These are phyloP conservation scores for Nasonia longicornis DNA, from an alignment of 1,140 invertebrate species.

Conservation along the genomic window DNA sequence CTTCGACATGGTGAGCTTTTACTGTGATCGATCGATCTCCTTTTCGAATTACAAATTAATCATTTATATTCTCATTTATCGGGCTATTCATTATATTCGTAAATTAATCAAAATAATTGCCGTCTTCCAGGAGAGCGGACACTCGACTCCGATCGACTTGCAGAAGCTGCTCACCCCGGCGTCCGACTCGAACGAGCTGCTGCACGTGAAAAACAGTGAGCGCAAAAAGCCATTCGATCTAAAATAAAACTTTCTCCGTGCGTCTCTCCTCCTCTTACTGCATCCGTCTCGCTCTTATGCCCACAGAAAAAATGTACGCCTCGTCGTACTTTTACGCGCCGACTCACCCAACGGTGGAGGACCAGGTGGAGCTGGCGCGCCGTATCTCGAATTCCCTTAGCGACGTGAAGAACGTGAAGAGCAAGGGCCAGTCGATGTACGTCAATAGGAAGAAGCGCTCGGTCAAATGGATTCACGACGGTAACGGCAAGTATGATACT, in stretches of 20 bases:
- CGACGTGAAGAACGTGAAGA: slow-evolving; percentile 90
- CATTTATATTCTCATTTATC: too few species aligned
- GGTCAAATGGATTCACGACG: slow-evolving; percentile 94
- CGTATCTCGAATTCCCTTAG: slow-evolving; percentile 93
- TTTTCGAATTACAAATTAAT: too few species aligned
- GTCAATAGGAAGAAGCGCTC: slow-evolving; percentile 93
- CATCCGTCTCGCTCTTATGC: not conserved
- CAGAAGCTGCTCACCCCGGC: slow-evolving; percentile 89
- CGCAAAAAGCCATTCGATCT: slow-evolving; percentile 48
- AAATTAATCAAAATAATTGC: not conserved
- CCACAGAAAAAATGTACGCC: slow-evolving; percentile 88
- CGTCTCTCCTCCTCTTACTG: not conserved
- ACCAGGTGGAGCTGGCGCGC: slow-evolving; percentile 92
- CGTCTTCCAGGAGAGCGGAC: slow-evolving; percentile 64
- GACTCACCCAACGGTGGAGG: slow-evolving; percentile 92
- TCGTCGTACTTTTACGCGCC: slow-evolving; percentile 94
- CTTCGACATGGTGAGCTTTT: slow-evolving; percentile 75
- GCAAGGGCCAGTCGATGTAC: slow-evolving; percentile 95
- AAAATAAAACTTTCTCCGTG: not conserved
- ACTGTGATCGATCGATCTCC: too few species aligned
- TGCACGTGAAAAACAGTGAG: slow-evolving; percentile 74
- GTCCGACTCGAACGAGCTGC: slow-evolving; percentile 78
- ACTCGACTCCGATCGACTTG: slow-evolving; percentile 76
- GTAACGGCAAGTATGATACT: slow-evolving; percentile 72
- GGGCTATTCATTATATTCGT: too few species aligned